Conservation (phyloP, 1,140 invertebrate genomes). For the Epicauta chinensis region DNA sequence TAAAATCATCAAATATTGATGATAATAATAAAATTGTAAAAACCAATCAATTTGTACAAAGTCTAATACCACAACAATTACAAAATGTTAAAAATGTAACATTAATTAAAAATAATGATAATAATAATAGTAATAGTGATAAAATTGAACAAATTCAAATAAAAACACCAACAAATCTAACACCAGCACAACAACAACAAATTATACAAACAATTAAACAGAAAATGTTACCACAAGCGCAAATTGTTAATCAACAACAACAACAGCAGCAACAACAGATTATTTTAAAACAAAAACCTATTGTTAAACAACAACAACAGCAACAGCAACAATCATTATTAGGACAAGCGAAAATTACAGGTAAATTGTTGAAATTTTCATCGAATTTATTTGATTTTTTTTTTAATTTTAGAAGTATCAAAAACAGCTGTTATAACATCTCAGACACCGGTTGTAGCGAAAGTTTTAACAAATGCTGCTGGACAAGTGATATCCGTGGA, state of each 20-base stretch:
- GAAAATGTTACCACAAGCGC: slow-evolving; percentile 37
- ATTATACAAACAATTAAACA: slow-evolving; percentile 44
- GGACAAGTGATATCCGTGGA: slow-evolving; percentile 64
- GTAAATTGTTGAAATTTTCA: background rate
- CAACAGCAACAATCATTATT: slow-evolving; percentile 3
- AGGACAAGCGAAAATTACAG: slow-evolving; percentile 3
- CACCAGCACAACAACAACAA: slow-evolving; percentile 44
- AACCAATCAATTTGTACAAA: slow-evolving; percentile 35
- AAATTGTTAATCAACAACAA: slow-evolving; percentile 25
- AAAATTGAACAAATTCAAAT: slow-evolving; percentile 25
- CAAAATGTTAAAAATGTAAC: slow-evolving; percentile 39
- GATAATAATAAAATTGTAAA: slow-evolving; percentile 30
- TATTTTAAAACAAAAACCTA: slow-evolving; percentile 33
- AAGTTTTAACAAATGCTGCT: slow-evolving; percentile 53
- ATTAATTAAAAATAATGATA: slow-evolving; percentile 22
- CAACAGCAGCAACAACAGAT: slow-evolving; percentile 31
- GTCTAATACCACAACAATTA: slow-evolving; percentile 34
- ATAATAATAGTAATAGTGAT: slow-evolving; percentile 4
- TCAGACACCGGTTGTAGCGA: slow-evolving; percentile 46
- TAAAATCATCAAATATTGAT: slow-evolving; percentile 5
- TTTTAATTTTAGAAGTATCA: slow-evolving; percentile 7
- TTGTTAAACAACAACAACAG: slow-evolving; percentile 26
- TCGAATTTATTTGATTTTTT: background rate
- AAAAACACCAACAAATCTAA: slow-evolving; percentile 37
- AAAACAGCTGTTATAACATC: slow-evolving; percentile 18